A percentile compares a stretch with the other conserved stretches of the same genome.
Evolutionary conservation across 2,113 vertebrate genomes (phyloP).

Genomic region (Corvus hawaiiensis): DNA sequence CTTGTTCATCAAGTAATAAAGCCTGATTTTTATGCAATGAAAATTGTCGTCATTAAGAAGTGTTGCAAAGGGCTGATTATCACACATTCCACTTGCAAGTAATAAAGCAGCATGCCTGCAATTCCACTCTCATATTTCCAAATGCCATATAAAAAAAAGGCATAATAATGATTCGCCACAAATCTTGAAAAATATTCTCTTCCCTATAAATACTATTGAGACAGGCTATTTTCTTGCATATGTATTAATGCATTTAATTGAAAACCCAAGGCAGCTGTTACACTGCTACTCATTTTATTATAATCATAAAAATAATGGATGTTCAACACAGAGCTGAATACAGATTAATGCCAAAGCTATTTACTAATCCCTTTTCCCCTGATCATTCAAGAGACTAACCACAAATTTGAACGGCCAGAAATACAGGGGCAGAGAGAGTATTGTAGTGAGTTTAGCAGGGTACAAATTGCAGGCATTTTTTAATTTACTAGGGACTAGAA

Average conservation of each 20-base stretch:
- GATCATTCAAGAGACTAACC: background rate
- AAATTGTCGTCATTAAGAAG: background rate
- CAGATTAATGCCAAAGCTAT: slow-evolving; percentile 31
- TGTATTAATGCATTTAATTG: slow-evolving; percentile 47
- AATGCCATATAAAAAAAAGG: background rate
- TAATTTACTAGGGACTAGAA: background rate
- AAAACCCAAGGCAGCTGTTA: slow-evolving; percentile 44
- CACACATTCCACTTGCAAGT: background rate
- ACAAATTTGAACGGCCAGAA: background rate
- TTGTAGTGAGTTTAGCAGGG: background rate
- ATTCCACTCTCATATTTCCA: background rate
- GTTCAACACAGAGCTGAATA: slow-evolving; percentile 18
- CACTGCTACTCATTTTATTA: slow-evolving; percentile 29
- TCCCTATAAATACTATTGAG: slow-evolving; percentile 26
- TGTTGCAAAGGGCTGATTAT: slow-evolving; percentile 5
- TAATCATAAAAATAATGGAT: slow-evolving; percentile 49
- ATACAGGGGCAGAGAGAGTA: background rate
- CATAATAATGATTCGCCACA: background rate
- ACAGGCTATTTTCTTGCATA: slow-evolving; percentile 20
- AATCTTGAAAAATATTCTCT: slow-evolving; percentile 7
- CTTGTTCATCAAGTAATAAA: background rate
- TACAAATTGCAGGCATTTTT: background rate
- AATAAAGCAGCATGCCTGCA: slow-evolving; percentile 33
- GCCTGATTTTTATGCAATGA: background rate
- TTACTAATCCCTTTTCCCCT: slow-evolving; percentile 25